Evolutionary conservation across 2,888 invertebrate species (phyloP).

Genomic region (Urechis unicinctus): DNA sequence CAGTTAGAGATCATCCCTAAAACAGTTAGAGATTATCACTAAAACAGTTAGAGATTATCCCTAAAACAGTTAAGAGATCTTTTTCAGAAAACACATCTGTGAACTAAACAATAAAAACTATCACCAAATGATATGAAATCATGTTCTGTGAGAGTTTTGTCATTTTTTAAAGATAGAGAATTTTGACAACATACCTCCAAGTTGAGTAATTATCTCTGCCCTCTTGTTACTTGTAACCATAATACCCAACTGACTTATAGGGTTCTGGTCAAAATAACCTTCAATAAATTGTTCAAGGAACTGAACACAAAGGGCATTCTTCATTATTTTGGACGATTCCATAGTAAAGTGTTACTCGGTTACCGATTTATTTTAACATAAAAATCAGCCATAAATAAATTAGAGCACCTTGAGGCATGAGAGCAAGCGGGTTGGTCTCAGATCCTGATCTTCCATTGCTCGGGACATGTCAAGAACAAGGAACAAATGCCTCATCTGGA

Average conservation of each 20-base stretch:
- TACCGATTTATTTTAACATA: no score
- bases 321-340: no score
- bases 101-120: background rate
- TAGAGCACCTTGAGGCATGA: conserved; percentile 73
- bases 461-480: conserved; percentile 88
- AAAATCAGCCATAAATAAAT: background rate
- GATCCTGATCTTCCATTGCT: conserved; percentile 88
- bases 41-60: no score
- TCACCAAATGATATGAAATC: background rate
- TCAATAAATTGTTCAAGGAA: conserved; percentile 86
- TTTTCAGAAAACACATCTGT: no score
- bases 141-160: background rate
- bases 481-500: conserved; percentile 86
- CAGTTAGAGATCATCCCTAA: no score
- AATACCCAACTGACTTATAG: conserved; percentile 92
- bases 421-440: conserved; percentile 84
- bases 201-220: conserved; percentile 83
- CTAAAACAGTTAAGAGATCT: no score
- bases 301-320: no score
- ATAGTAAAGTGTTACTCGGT: no score
- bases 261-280: conserved; percentile 97
- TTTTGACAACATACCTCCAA: conserved; percentile 76
- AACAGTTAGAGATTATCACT: no score
- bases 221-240: conserved; percentile 86
- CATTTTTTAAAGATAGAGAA: background rate